Evolutionary conservation across 2,797 vertebrate species (phyloP), one percentile per base, ranked within the genome.

Genomic region (Halcyon badia): DNA sequence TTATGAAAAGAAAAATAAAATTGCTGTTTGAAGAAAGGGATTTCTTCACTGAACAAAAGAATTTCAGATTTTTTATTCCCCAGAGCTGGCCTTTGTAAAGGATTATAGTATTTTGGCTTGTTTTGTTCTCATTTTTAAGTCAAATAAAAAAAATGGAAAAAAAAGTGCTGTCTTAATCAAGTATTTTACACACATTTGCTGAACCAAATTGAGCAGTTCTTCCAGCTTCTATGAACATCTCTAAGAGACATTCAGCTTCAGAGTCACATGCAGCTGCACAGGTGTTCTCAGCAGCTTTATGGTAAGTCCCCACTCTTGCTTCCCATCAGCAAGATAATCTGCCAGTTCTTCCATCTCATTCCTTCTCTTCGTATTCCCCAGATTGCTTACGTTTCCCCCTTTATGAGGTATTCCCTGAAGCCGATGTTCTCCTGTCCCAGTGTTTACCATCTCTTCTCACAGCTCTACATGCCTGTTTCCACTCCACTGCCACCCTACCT

Each of bases 361-460:
- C 4, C 8, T 70, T 14, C 42, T 44, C 12, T 20, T 57, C 22
- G 9, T 57, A 16, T 81, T 69, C 4, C 11, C 10, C 37, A 62
- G 8, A 11, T 30, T 46, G 42, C 26, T 70, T 66, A 8, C 37
- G 31, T 87, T 58, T 11, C 10, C 9, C 3, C 6, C 11, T 56
- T 71, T 48, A 13, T 31, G 17, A 33, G 16, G 26, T 39, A 8
- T 54, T 66, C 44, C n/a, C 18, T 33, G 16, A 46, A 37, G 26
- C 10, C 17, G 46, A 33, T 0, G 0, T 41, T 44, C 11, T 60
- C 15, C 15, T 37, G 6, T 46, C 17, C 9, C 51, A 9, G 4
- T 41, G 41, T 49, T 28, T 54, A 52, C 15, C 35, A 82, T 35
- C 48, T 51, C 9, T n/a, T 9, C 10, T 6, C 14, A 20, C 35